phyloP scores from a whole-genome alignment of 2,888 invertebrate genomes.

The Drosophila monieri region DNA sequence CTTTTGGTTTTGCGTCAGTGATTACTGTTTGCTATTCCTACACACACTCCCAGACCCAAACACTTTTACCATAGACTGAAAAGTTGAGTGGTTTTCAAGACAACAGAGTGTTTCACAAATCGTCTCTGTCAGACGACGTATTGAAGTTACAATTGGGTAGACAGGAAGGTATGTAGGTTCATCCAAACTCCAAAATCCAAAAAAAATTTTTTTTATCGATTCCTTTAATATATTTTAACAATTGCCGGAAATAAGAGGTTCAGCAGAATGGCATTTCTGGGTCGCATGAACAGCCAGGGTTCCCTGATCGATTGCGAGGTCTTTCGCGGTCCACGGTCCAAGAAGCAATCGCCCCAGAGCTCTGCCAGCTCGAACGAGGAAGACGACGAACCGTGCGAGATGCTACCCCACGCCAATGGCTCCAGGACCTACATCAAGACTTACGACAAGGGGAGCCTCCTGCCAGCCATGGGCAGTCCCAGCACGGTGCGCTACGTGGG shows the following conservation, averaged over 20 bases:
- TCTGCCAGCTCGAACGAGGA: background rate
- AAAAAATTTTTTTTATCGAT: background rate
- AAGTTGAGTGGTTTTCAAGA: constrained; percentile 9
- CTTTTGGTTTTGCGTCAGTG: constrained; percentile 1
- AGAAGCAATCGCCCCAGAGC: background rate
- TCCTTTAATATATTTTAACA: too few species aligned
- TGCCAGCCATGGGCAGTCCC: constrained; percentile 20
- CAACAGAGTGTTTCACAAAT: constrained; percentile 21
- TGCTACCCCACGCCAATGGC: constrained; percentile 7
- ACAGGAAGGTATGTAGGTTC: constrained; percentile 16
- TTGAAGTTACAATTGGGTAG: constrained; percentile 26
- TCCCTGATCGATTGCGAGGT: constrained; percentile 41
- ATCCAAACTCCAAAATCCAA: background rate
- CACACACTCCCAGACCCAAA: constrained; percentile 3
- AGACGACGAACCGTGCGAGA: constrained; percentile 5
- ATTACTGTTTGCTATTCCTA: constrained; percentile 23
- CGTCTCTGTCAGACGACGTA: constrained; percentile 38
- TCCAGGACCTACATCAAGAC: constrained; percentile 61
- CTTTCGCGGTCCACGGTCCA: constrained; percentile 3
- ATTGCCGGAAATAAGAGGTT: background rate
- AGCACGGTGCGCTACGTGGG: constrained; percentile 54
- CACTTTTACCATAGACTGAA: constrained; percentile 22
- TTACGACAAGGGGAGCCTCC: constrained; percentile 22
- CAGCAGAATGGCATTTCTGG: constrained; percentile 62
- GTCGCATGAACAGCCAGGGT: constrained; percentile 51